A percentile compares a stretch with the other conserved stretches of the same genome.
Conservation (phyloP, 2,113 vertebrate genomes). For the Amphiprion ocellaris region DNA sequence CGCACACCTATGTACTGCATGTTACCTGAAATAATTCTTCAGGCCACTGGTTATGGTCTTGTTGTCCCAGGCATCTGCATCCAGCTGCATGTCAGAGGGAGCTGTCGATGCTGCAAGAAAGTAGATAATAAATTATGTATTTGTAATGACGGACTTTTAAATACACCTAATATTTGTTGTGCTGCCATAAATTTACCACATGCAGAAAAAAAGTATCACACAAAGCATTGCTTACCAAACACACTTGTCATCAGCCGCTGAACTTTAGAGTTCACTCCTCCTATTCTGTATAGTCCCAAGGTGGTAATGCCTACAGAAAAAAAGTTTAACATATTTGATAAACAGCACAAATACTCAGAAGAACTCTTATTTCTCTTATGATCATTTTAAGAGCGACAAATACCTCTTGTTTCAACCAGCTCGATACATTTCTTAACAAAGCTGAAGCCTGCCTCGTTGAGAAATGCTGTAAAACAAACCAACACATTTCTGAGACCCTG, state of each 20-base stretch:
- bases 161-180: background rate
- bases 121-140: background rate
- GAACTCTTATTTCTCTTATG: background rate
- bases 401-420: conserved; percentile 93
- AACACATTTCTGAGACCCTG: background rate
- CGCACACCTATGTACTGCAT: background rate
- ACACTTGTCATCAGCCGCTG: conserved; percentile 95
- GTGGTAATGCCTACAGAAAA: conserved; percentile 89
- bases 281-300: conserved; percentile 95
- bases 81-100: conserved; percentile 92
- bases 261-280: conserved; percentile 98
- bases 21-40: conserved; percentile 98
- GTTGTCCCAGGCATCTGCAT: conserved; percentile 96
- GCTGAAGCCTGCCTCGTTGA: conserved; percentile 95
- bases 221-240: conserved; percentile 87
- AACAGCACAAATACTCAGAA: background rate
- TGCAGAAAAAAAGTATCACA: background rate
- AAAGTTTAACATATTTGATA: background rate
- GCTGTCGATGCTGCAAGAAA: conserved; percentile 89
- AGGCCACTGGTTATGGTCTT: conserved; percentile 98
- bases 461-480: conserved; percentile 87
- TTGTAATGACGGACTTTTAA: conserved; percentile 18
- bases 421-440: conserved; percentile 95
- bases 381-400: conserved; percentile 19
- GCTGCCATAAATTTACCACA: background rate